phyloP scores from a whole-genome alignment of 1,140 invertebrate species.

The Amphibalanus amphitrite region DNA sequence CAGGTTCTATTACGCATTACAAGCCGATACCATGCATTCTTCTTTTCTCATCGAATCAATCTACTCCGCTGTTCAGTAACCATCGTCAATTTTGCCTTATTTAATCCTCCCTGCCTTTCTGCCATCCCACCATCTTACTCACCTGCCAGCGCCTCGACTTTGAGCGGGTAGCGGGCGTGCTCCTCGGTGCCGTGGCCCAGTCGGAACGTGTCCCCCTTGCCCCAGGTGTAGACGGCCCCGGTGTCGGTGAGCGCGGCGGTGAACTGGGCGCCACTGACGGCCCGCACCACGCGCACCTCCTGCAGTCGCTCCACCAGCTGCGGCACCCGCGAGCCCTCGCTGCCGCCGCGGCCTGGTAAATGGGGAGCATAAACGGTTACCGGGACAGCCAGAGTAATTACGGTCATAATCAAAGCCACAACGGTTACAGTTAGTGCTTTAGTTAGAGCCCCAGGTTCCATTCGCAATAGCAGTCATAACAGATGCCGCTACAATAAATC shows the following conservation, averaged over 20 bases:
- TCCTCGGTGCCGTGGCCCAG: constrained; percentile 59
- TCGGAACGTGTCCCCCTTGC: constrained; percentile 63
- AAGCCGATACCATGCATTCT: too few relatives aligned
- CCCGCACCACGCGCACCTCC: constrained; percentile 39
- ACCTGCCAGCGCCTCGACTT: constrained; percentile 49
- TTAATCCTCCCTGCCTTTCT: background rate
- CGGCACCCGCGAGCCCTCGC: constrained; percentile 48
- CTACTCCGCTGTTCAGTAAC: too few relatives aligned
- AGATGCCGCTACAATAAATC: too few relatives aligned
- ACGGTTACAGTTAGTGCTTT: too few relatives aligned
- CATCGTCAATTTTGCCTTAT: too few relatives aligned
- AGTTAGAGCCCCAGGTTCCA: too few relatives aligned
- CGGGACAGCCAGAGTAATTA: too few relatives aligned
- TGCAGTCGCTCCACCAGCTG: constrained; percentile 48
- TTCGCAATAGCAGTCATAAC: too few relatives aligned
- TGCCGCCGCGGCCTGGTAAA: constrained; percentile 37
- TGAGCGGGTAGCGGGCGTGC: constrained; percentile 56
- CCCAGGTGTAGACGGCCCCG: constrained; percentile 71
- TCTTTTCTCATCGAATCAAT: too few relatives aligned
- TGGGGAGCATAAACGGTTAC: too few relatives aligned
- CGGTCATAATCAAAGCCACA: too few relatives aligned
- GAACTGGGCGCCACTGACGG: constrained; percentile 71
- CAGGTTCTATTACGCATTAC: too few relatives aligned
- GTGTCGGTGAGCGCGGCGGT: constrained; percentile 48
- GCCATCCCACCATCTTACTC: constrained; percentile 10